phyloP scores from a whole-genome alignment of 2,797 vertebrate species.

The Pantherophis vulpinus region DNA sequence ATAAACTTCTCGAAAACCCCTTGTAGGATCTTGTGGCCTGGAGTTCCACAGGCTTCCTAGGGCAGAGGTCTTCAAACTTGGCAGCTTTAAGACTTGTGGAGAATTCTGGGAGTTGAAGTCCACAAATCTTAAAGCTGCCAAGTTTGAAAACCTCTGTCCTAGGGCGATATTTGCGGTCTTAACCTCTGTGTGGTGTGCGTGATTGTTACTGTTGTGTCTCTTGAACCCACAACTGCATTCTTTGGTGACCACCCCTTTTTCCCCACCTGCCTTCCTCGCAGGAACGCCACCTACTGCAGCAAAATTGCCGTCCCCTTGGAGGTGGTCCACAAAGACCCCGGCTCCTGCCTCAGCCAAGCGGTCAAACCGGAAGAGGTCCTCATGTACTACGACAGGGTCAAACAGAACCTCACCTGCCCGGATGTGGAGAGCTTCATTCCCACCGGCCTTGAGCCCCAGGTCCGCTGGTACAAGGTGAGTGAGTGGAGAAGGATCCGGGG shows the following conservation, averaged over 20 bases:
- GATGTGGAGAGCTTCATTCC: conserved; percentile 76
- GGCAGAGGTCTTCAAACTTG: no score
- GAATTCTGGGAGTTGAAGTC: no score
- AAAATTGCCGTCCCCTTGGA: conserved; percentile 82
- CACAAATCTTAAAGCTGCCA: no score
- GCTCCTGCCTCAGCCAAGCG: conserved; percentile 66
- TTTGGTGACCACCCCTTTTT: no score
- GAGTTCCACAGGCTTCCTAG: not conserved
- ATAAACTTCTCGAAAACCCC: no score
- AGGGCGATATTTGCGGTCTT: no score
- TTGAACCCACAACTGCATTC: not conserved
- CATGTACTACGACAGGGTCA: conserved; percentile 58
- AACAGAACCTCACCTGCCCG: conserved; percentile 77
- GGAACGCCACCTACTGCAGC: conserved; percentile 85
- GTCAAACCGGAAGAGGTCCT: conserved; percentile 58
- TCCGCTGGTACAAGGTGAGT: conserved; percentile 85
- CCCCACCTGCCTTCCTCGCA: conserved; percentile 50
- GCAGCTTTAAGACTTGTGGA: no score
- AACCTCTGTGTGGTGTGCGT: accelerated
- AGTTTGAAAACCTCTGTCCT: no score
- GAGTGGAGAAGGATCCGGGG: conserved; percentile 36
- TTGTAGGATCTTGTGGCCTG: not conserved
- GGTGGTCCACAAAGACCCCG: conserved; percentile 71
- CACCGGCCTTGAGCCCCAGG: conserved; percentile 57
- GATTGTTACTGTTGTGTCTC: not conserved